These are phyloP conservation scores for Drosophila paramelanica DNA, from an alignment of 2,888 invertebrate species.

Conservation along the genomic window DNA sequence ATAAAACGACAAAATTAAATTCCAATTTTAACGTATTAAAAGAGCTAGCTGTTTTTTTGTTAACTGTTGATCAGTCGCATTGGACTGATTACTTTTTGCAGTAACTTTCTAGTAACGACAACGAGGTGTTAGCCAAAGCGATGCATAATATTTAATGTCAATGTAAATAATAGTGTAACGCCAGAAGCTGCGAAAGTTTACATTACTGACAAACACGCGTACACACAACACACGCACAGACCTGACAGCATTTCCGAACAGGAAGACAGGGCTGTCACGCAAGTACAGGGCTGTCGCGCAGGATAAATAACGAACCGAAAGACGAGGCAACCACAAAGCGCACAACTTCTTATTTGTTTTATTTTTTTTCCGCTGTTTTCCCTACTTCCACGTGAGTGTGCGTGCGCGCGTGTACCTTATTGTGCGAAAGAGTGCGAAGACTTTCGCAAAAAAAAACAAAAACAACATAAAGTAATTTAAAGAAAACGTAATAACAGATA, in stretches of 20 bases:
- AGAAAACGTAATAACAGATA: too few relatives aligned
- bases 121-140: slow-evolving; percentile 8
- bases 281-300: slow-evolving; percentile 38
- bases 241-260: background rate
- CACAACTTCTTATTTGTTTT: background rate
- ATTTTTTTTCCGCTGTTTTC: slow-evolving; percentile 14
- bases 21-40: slow-evolving; percentile 27
- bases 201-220: slow-evolving; percentile 6
- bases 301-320: slow-evolving; percentile 29
- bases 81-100: slow-evolving; percentile 1
- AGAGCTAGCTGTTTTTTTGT: slow-evolving; percentile 31
- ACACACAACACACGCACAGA: slow-evolving; percentile 6
- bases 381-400: slow-evolving; percentile 25
- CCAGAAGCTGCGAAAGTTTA: slow-evolving; percentile 8
- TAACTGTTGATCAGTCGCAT: slow-evolving; percentile 32
- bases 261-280: slow-evolving; percentile 40
- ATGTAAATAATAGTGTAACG: slow-evolving; percentile 42
- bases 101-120: background rate
- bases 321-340: slow-evolving; percentile 8
- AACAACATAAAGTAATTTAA: background rate
- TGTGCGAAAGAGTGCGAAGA: slow-evolving; percentile 20
- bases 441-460: slow-evolving; percentile 19
- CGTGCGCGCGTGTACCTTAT: slow-evolving; percentile 19
- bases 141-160: slow-evolving; percentile 32
- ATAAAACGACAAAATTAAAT: slow-evolving; percentile 14